These are phyloP conservation scores for Zaprionus africanus DNA, from an alignment of 1,140 invertebrate genomes.

Conservation along the genomic window DNA sequence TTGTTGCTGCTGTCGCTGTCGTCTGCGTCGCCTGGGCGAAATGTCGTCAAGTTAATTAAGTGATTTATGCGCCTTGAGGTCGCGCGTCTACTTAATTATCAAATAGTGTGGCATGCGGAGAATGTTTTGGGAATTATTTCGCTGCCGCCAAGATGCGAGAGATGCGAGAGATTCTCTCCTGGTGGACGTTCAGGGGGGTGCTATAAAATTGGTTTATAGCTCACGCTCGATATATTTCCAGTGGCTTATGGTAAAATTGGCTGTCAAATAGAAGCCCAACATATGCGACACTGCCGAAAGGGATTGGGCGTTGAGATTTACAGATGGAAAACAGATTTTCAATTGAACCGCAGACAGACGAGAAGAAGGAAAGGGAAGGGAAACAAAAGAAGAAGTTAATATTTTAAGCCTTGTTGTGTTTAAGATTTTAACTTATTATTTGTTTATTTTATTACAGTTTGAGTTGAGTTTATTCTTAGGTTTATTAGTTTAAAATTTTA, in stretches of 20 bases:
- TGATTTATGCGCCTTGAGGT: slow-evolving; percentile 80
- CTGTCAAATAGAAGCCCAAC: slow-evolving; percentile 36
- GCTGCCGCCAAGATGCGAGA: slow-evolving; percentile 8
- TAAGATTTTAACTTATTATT: not conserved
- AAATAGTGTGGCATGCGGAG: slow-evolving; percentile 80
- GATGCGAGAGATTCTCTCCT: slow-evolving; percentile 29
- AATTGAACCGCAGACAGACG: slow-evolving; percentile 1
- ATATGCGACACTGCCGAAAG: slow-evolving; percentile 34
- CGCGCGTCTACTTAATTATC: slow-evolving; percentile 82
- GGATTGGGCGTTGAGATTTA: slow-evolving; percentile 16
- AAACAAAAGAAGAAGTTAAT: not conserved
- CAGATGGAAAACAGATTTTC: slow-evolving; percentile 7
- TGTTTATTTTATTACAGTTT: not conserved
- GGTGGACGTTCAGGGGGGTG: slow-evolving; percentile 19
- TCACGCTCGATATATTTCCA: slow-evolving; percentile 64
- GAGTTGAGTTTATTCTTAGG: not conserved
- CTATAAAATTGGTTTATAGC: slow-evolving; percentile 77
- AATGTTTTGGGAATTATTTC: slow-evolving; percentile 75
- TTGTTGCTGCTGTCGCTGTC: slow-evolving; percentile 11
- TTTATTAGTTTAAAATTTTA: not conserved
- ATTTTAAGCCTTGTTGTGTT: not conserved
- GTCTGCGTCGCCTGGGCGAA: slow-evolving; percentile 43
- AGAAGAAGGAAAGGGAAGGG: not conserved
- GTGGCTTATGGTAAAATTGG: slow-evolving; percentile 52
- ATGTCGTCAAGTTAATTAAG: slow-evolving; percentile 83